Base-by-base conservation (phyloP, 2,113 vertebrate species). In the Oncorhynchus clarkii region DNA sequence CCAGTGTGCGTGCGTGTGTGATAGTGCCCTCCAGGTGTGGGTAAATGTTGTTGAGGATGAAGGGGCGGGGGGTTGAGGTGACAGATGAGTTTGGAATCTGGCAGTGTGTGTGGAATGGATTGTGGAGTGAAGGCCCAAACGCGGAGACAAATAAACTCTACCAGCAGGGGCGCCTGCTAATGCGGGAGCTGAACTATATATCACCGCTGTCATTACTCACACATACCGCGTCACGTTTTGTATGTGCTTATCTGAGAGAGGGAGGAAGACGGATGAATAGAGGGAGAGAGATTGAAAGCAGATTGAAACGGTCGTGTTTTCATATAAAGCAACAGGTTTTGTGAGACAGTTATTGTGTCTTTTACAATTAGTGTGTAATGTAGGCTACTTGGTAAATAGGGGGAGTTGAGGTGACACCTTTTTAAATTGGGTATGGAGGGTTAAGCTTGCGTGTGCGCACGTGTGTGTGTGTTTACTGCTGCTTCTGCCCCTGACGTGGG, bases 141-240 rank as follows among this genome's bases (percentile, higher is more conserved):
- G 9, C 39, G 9, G 9, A 87, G 85, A 89, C 82, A 86, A 89
- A 91, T 90, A 81, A 90, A 78, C 82, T 79, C 34, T 67, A 82
- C 71, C 82, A 74, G 71, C 83, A 75, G 72, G 39, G 39, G 70
- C 69, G 72, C 69, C 79, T 69, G 70, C 73, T 72, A 84, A 80
- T 78, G 9, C 65, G 48, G 69, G 86, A 22, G 26, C 49, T 60
- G 3, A 54, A 18, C 51, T 54, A 54, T 54, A 54, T 18, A 18
- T 54, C 51, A 54, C 13, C 51, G 5, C 26, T 26, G 20, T 54
- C 49, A 24, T 39, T 54, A 34, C 67, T 3, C 45, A 29, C 62
- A 18, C 48, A 51, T 26, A 16, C n/a, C 27, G 22, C 4, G 5
- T 49, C 62, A 48, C 11, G 34, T 20, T 20, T 45, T 3, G n/a